Percentiles rank a stretch among this genome's conserved stretches.
These are phyloP conservation scores for Petrocephalus schoutedeni DNA, from an alignment of 2,797 vertebrate species.

Conservation along the genomic window DNA sequence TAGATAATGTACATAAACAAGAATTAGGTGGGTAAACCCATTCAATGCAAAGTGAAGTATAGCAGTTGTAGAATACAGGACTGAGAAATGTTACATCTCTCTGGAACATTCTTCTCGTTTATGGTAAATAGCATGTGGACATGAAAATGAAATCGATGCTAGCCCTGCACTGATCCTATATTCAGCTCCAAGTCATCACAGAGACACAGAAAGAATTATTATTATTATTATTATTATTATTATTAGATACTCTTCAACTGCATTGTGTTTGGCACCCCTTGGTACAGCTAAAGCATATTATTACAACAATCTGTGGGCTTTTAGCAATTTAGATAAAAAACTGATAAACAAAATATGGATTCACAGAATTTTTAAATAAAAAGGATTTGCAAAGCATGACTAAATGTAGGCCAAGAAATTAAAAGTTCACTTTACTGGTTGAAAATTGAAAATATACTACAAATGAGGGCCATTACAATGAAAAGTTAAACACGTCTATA, in stretches of 20 bases:
- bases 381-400: background rate
- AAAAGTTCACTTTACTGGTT: background rate
- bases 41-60: background rate
- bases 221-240: too few relatives aligned
- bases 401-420: constrained; percentile 2
- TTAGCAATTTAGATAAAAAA: background rate
- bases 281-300: background rate
- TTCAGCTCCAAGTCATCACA: background rate
- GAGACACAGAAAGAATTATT: background rate
- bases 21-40: background rate
- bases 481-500: background rate
- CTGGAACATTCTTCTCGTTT: background rate
- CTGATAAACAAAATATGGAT: background rate
- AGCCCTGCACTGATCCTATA: background rate
- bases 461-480: background rate
- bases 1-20: background rate
- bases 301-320: background rate
- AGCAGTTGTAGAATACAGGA: background rate
- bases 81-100: background rate
- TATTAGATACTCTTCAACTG: background rate
- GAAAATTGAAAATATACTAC: background rate
- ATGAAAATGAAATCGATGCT: background rate
- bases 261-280: background rate
- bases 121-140: background rate
- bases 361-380: background rate